These are phyloP conservation scores for Lepidocyrtoides sp. DNA, from an alignment of 2,888 invertebrate species.

Conservation along the genomic window DNA sequence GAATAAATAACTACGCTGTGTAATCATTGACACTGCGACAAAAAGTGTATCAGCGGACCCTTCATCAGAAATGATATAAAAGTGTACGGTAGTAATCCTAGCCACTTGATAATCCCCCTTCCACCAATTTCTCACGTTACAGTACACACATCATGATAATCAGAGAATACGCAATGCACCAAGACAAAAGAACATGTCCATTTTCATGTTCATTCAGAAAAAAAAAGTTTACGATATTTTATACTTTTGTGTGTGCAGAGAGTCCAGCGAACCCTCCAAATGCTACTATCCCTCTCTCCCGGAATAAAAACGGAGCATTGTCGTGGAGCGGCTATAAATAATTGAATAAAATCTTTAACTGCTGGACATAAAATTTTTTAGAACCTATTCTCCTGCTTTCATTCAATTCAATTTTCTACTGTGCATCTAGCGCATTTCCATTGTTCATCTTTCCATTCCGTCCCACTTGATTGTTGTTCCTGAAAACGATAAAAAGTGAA, in stretches of 20 bases:
- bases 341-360: constrained; percentile 76
- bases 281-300: neutral
- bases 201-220: neutral
- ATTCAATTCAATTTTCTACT: constrained; percentile 48
- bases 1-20: constrained; percentile 51
- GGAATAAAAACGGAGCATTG: neutral
- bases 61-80: neutral
- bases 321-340: constrained; percentile 52
- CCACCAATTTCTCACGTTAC: constrained; percentile 76
- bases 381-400: constrained; percentile 29
- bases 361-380: constrained; percentile 72
- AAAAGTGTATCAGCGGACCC: too few relatives aligned
- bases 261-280: neutral
- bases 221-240: neutral
- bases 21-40: constrained; percentile 58
- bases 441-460: constrained; percentile 32
- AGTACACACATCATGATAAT: constrained; percentile 71
- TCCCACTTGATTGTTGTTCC: neutral
- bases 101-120: constrained; percentile 66
- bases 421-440: neutral
- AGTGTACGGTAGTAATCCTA: constrained; percentile 14
- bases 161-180: neutral
- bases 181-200: neutral
- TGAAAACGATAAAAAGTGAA: constrained; percentile 40
- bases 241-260: neutral